Base-by-base conservation (phyloP, 2,888 invertebrate species). In the Lacanobia oleracea region DNA sequence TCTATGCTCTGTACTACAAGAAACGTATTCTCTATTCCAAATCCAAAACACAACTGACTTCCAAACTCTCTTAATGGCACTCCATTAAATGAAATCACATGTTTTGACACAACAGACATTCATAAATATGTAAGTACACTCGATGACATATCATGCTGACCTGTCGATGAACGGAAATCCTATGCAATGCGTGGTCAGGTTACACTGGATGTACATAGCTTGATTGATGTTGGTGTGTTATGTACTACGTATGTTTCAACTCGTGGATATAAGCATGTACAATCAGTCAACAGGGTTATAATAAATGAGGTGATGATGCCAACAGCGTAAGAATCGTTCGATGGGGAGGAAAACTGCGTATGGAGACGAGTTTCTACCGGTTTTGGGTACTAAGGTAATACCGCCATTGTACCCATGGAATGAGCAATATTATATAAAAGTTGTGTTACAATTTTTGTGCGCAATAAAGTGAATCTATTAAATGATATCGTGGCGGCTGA, bases 241-340 rank as follows among this genome's bases (percentile, higher is more conserved):
- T 14, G 8, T 59, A 40, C 21, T 40, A 59, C 14, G 21, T 40
- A 43, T 59, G 21, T 21, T 7, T 21, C 8, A 2, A 62, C 72
- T 53, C 72, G 75, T 77, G 75, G 51, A 21, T 33, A 10, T 45
- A 37, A n/a, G 40, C 23, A 66, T 60, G 61, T 45, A 75, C 12
- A 33, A 68, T 72, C 69, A 69, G 65, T 75, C 73, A 73, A 79
- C 62, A 21, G 6, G 37, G 23, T 53, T 37, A 16, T 67, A 61
- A 80, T 65, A 60, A 62, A 76, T 76, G 12, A 61, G 9, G 10
- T 64, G 53, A 23, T 60, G 75, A 57, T 82, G 84, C 84, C 84
- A 84, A 84, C 53, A 33, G 45, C 77, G 77, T 77, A 60, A 56
- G 40, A 43, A 56, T 60, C 65, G 51, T 53, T 45, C 61, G 56